Percentiles rank a stretch among this genome's conserved stretches.
phyloP scores from a whole-genome alignment of 2,888 invertebrate species.

The Azorinus chamasolen region DNA sequence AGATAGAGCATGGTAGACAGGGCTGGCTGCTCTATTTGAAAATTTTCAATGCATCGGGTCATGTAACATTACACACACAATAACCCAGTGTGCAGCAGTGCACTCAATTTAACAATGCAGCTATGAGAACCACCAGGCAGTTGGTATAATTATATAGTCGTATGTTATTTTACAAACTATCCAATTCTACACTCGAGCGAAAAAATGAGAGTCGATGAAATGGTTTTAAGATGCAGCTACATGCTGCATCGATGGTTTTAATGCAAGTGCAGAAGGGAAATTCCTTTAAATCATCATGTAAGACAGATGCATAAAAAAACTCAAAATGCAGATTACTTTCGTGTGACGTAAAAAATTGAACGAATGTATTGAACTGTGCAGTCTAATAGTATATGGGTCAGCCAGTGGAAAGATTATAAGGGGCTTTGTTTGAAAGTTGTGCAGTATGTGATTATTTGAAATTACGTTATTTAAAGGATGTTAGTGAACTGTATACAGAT shows the following conservation, averaged over 20 bases:
- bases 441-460: too few species aligned
- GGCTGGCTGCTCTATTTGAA: constrained; percentile 34
- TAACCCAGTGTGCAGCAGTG: constrained; percentile 25
- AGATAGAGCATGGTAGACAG: too few species aligned
- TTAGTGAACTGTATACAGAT: too few species aligned
- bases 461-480: too few species aligned
- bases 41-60: constrained; percentile 31
- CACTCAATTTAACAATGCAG: constrained; percentile 22
- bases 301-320: too few species aligned
- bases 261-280: too few species aligned
- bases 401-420: not conserved
- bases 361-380: constrained; percentile 25
- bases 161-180: constrained; percentile 17
- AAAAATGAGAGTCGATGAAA: not conserved
- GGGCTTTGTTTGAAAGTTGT: too few species aligned
- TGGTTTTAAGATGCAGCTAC: too few species aligned
- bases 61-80: constrained; percentile 17
- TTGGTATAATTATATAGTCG: not conserved
- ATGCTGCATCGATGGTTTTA: too few species aligned
- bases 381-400: constrained; percentile 17
- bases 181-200: constrained; percentile 7
- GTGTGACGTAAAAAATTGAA: constrained; percentile 22
- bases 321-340: too few species aligned
- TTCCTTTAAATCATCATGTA: too few species aligned
- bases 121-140: too few species aligned